Percentiles rank a stretch among this genome's conserved stretches.
Evolutionary conservation across 1,140 invertebrate species (phyloP).

Genomic region (Drosophila subobscura): DNA sequence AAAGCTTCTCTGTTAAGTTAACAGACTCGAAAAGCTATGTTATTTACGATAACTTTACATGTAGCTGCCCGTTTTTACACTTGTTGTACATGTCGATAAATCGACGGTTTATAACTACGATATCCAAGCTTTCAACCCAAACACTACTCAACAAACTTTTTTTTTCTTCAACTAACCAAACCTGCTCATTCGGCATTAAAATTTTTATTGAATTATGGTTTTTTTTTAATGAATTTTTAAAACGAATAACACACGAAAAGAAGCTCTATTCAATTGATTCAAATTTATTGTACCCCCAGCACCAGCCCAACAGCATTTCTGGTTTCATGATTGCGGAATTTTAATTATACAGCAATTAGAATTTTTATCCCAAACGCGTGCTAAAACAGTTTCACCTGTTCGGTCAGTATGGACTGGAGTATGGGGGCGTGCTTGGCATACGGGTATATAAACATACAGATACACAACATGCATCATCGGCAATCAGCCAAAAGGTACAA

Average conservation of each 20-base stretch:
- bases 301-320: background rate
- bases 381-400: conserved; percentile 23
- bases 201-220: too few species aligned
- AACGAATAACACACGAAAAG: conserved; percentile 9
- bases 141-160: conserved; percentile 13
- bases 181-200: too few species aligned
- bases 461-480: conserved; percentile 38
- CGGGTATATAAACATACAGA: conserved; percentile 1
- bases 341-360: conserved; percentile 51
- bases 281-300: too few species aligned
- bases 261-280: background rate
- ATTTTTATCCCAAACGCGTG: conserved; percentile 36
- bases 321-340: conserved; percentile 17
- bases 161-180: too few species aligned
- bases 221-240: too few species aligned
- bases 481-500: conserved; percentile 19
- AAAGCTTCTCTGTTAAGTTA: background rate
- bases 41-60: too few species aligned
- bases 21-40: too few species aligned
- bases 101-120: background rate
- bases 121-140: conserved; percentile 16
- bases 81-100: background rate
- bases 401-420: background rate
- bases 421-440: conserved; percentile 30
- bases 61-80: too few species aligned